Conservation (phyloP, 2,888 invertebrate genomes). For the Polymixis lichenea region DNA sequence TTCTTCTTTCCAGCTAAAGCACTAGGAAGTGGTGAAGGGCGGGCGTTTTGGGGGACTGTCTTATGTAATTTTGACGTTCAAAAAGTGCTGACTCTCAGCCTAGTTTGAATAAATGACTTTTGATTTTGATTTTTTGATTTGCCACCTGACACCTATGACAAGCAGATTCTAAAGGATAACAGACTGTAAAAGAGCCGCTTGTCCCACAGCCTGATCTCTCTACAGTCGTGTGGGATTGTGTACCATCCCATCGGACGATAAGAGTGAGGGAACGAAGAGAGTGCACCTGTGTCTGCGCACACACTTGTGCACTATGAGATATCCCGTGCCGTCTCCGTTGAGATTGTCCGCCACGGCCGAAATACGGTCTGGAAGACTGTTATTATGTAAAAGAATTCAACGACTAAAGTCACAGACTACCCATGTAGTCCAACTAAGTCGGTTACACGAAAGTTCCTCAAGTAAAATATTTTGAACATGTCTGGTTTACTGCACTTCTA, state of each 20-base stretch:
- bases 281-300: neutral
- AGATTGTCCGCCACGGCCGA: neutral
- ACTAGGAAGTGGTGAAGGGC: too few relatives aligned
- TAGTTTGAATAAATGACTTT: too few relatives aligned
- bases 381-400: neutral
- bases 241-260: neutral
- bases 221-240: neutral
- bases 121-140: too few relatives aligned
- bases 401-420: neutral
- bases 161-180: neutral
- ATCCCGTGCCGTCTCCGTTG: neutral
- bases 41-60: too few relatives aligned
- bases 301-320: neutral
- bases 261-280: neutral
- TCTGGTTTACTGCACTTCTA: conserved; percentile 45
- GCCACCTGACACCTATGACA: too few relatives aligned
- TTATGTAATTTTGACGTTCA: too few relatives aligned
- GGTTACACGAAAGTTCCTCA: conserved; percentile 2
- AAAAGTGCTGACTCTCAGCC: too few relatives aligned
- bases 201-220: neutral
- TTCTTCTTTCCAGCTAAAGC: too few relatives aligned
- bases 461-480: conserved; percentile 41
- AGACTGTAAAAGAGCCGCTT: neutral
- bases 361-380: neutral
- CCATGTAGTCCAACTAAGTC: conserved; percentile 21